phyloP scores from a whole-genome alignment of 92 coral and sea anemone genomes.

The Parazoanthus swiftii region DNA sequence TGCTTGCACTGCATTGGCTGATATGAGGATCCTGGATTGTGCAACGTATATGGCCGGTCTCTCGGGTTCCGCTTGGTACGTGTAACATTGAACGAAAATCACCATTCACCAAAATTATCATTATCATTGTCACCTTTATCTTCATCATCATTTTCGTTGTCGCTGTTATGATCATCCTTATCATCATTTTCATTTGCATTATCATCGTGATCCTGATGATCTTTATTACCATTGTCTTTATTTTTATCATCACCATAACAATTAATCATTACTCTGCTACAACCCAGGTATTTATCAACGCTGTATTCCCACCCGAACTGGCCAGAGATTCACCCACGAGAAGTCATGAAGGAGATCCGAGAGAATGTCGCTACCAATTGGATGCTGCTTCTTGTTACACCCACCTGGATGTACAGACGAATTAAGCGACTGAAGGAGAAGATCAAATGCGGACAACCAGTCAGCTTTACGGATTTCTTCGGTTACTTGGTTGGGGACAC shows the following conservation, averaged over 20 bases:
- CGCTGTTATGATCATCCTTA: not conserved
- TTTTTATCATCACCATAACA: not conserved
- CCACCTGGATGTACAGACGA: conserved; percentile 55
- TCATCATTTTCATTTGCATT: not conserved
- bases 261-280: not conserved
- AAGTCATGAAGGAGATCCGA: conserved; percentile 53
- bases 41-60: conserved; percentile 76
- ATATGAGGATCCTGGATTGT: conserved; percentile 75
- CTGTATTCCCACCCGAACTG: conserved; percentile 67
- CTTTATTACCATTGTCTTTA: too few relatives aligned
- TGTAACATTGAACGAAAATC: not conserved
- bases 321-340: conserved; percentile 55
- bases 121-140: too few relatives aligned
- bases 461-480: conserved; percentile 76
- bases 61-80: conserved; percentile 94
- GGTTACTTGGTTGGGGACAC: conserved; percentile 76
- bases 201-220: not conserved
- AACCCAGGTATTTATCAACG: conserved; percentile 66
- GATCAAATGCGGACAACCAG: conserved; percentile 60
- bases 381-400: conserved; percentile 51
- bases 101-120: too few relatives aligned
- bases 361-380: conserved; percentile 49
- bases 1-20: conserved; percentile 74
- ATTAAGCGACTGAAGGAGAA: conserved; percentile 43
- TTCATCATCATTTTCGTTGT: not conserved